Evolutionary conservation across 2,113 vertebrate species (phyloP).

Genomic region (Callipepla californica): DNA sequence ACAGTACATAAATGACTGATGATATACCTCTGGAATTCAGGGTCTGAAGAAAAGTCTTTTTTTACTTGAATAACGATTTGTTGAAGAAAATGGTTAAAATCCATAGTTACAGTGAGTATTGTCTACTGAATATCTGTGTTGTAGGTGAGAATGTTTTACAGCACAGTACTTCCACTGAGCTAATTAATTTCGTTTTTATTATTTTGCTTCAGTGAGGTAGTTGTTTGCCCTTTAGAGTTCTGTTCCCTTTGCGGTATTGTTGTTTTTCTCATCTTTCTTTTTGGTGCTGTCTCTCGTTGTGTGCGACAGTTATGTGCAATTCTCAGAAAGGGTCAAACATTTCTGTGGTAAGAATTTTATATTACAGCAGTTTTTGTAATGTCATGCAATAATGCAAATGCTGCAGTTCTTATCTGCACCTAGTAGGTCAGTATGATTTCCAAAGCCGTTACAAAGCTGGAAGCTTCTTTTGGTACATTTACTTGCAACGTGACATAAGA

Average conservation of each 20-base stretch:
- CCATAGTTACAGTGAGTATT: background rate
- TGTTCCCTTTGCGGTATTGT: background rate
- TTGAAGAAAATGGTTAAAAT: background rate
- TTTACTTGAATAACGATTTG: background rate
- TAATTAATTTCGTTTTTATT: background rate
- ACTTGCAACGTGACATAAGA: background rate
- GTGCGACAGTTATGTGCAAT: background rate
- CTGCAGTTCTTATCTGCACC: background rate
- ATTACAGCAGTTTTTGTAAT: background rate
- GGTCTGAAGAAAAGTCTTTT: conserved; percentile 5
- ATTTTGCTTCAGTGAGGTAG: background rate
- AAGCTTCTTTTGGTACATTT: background rate
- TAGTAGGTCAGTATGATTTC: background rate
- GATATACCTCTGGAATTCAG: conserved; percentile 7
- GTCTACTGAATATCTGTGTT: background rate
- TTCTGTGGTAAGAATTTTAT: background rate
- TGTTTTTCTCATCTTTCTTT: background rate
- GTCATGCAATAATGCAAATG: background rate
- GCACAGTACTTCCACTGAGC: background rate
- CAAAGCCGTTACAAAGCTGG: background rate
- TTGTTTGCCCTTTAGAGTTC: background rate
- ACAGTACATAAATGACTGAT: background rate
- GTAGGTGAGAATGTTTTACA: background rate
- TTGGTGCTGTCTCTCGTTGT: too few species aligned
- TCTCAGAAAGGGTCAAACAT: background rate